These are phyloP conservation scores for Burhinus bistriatus DNA, from an alignment of 2,113 vertebrate species.

Conservation along the genomic window DNA sequence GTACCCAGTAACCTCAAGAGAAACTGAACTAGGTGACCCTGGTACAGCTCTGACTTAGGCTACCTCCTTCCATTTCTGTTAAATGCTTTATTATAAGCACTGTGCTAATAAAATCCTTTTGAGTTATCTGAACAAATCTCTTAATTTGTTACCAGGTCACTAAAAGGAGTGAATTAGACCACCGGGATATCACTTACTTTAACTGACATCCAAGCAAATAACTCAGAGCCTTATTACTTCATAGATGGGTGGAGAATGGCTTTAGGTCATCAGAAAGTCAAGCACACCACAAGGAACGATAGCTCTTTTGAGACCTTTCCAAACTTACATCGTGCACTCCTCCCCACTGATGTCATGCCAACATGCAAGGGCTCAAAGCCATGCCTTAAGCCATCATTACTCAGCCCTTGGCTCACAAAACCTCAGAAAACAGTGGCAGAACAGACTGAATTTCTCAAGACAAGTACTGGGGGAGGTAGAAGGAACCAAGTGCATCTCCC, in stretches of 20 bases:
- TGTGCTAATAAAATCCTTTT: background rate
- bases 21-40: background rate
- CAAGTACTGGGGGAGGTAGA: background rate
- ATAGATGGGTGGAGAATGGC: background rate
- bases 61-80: background rate
- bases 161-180: background rate
- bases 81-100: background rate
- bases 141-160: background rate
- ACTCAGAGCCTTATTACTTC: background rate
- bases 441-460: background rate
- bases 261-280: background rate
- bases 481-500: background rate
- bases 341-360: background rate
- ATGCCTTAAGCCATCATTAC: background rate
- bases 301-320: background rate
- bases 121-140: background rate
- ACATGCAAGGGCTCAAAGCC: background rate
- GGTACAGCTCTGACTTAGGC: background rate
- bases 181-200: background rate
- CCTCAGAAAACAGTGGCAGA: background rate
- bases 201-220: background rate
- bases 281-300: fast-evolving
- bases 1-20: background rate
- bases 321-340: background rate
- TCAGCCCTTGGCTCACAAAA: background rate